phyloP scores from a whole-genome alignment of 2,888 invertebrate genomes.

The Ametastegia equiseti region DNA sequence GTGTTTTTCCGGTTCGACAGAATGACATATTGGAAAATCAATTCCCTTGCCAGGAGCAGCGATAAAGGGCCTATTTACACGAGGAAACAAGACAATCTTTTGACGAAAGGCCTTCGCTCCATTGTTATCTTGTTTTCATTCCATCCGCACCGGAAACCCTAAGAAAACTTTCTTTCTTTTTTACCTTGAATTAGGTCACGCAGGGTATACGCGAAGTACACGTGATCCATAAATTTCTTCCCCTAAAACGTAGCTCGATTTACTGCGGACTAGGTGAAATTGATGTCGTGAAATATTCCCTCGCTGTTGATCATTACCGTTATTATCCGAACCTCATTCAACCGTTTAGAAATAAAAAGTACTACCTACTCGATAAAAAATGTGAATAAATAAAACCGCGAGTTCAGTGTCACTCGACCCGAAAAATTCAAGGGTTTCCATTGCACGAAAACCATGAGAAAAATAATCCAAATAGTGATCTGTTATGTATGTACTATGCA shows the following conservation, averaged over 20 bases:
- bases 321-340: neutral
- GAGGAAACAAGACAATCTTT: conserved; percentile 27
- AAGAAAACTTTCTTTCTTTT: conserved; percentile 12
- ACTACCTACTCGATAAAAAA: neutral
- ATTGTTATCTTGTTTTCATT: conserved; percentile 22
- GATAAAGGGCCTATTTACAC: conserved; percentile 1
- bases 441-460: neutral
- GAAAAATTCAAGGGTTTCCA: neutral
- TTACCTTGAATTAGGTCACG: neutral
- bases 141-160: conserved; percentile 9
- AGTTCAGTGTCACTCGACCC: neutral
- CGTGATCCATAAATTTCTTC: conserved; percentile 14
- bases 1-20: neutral
- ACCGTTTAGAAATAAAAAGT: neutral
- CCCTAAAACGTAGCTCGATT: neutral
- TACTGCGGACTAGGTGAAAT: neutral
- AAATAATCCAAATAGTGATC: neutral
- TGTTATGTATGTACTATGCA: neutral
- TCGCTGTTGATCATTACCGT: neutral
- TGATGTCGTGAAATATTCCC: neutral
- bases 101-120: neutral
- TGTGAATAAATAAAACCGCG: neutral
- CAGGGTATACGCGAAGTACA: neutral
- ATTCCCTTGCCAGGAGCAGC: neutral
- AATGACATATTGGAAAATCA: neutral